phyloP scores from a whole-genome alignment of 2,888 invertebrate species.

The Marasmarcha lunaedactyla region DNA sequence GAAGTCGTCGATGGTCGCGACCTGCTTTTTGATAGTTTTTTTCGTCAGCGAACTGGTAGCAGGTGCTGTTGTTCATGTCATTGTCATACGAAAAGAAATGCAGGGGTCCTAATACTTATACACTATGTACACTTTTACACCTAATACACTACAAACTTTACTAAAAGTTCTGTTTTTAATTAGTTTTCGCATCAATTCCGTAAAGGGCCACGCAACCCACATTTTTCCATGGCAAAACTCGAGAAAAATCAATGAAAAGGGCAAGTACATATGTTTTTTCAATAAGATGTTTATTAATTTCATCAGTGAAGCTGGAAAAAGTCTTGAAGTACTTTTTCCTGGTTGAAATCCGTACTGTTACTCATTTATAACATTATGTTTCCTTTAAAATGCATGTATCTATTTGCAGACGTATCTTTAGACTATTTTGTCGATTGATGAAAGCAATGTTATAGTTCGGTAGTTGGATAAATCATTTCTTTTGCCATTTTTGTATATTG shows the following conservation, averaged over 20 bases:
- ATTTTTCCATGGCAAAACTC: too few relatives aligned
- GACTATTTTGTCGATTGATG: too few relatives aligned
- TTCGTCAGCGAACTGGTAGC: conserved; percentile 15
- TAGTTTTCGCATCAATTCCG: conserved; percentile 10
- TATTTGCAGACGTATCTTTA: conserved; percentile 10
- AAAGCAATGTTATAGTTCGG: conserved; percentile 3
- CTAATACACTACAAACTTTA: background rate
- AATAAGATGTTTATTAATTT: conserved; percentile 10
- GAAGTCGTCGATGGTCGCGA: too few relatives aligned
- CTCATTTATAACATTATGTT: too few relatives aligned
- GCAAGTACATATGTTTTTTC: conserved; percentile 11
- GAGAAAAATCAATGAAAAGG: too few relatives aligned
- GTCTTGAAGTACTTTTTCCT: conserved; percentile 5
- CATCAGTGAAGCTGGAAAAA: conserved; percentile 14
- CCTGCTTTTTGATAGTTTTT: conserved; percentile 10
- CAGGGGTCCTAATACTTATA: conserved; percentile 5
- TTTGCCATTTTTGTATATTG: conserved; percentile 4
- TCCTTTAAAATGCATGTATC: too few relatives aligned
- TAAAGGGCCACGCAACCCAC: too few relatives aligned
- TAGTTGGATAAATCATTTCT: conserved; percentile 2
- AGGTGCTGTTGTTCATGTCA: conserved; percentile 8
- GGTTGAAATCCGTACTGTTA: too few relatives aligned
- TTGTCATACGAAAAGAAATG: conserved; percentile 14
- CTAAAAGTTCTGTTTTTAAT: conserved; percentile 1
- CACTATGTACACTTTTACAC: conserved; percentile 5